phyloP scores from a whole-genome alignment of 2,888 invertebrate species.

The Tyria jacobaeae region DNA sequence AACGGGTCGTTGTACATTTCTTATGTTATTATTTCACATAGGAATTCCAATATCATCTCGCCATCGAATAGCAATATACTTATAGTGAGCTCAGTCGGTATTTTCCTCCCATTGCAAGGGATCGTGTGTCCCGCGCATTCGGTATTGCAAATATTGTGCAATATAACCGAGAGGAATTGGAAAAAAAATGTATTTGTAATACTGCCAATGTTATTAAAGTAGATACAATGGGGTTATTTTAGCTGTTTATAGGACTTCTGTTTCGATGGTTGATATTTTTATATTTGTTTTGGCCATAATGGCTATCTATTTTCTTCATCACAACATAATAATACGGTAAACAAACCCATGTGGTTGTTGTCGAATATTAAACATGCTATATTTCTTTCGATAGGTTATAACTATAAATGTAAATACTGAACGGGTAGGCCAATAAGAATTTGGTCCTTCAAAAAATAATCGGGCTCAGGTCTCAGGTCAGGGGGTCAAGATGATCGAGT shows the following conservation, averaged over 20 bases:
- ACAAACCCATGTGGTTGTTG: background rate
- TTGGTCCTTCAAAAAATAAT: too few species aligned
- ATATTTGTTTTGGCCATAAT: slow-evolving; percentile 5
- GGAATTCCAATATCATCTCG: slow-evolving; percentile 78
- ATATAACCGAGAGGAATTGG: slow-evolving; percentile 60
- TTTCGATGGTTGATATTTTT: slow-evolving; percentile 3
- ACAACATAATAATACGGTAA: background rate
- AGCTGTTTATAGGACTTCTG: slow-evolving; percentile 20
- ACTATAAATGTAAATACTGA: too few species aligned
- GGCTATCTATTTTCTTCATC: background rate
- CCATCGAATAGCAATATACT: slow-evolving; percentile 74
- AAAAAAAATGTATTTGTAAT: slow-evolving; percentile 49
- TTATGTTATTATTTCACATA: slow-evolving; percentile 65
- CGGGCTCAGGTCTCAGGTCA: too few species aligned
- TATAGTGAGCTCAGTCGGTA: slow-evolving; percentile 66
- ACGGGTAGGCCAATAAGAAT: too few species aligned
- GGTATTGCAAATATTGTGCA: slow-evolving; percentile 78
- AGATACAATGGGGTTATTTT: slow-evolving; percentile 31
- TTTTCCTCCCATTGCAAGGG: slow-evolving; percentile 73
- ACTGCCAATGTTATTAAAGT: slow-evolving; percentile 40
- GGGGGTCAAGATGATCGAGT: too few species aligned
- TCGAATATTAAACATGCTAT: background rate
- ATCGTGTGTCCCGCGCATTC: slow-evolving; percentile 64
- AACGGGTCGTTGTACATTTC: slow-evolving; percentile 48
- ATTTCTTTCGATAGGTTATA: background rate